These are phyloP conservation scores for Dicyrtoma fusca DNA, from an alignment of 2,888 invertebrate genomes.

Conservation along the genomic window DNA sequence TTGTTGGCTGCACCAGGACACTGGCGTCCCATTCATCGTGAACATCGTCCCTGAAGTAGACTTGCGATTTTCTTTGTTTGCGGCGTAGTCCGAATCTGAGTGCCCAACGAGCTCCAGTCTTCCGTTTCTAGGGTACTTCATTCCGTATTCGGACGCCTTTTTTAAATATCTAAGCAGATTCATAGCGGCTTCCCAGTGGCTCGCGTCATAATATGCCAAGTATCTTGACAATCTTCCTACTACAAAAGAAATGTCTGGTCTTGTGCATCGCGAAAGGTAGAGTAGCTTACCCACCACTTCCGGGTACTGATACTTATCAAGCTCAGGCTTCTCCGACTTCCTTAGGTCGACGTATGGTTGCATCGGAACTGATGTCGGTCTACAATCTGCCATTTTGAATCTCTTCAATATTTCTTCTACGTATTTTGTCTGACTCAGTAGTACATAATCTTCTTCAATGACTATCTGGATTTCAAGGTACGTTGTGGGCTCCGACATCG, in stretches of 20 bases:
- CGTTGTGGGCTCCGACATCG: neutral
- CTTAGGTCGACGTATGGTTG: neutral
- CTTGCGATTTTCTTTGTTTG: conserved; percentile 37
- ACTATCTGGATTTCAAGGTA: conserved; percentile 8
- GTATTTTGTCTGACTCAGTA: neutral
- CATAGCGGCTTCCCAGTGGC: conserved; percentile 49
- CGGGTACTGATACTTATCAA: conserved; percentile 48
- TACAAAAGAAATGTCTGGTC: conserved; percentile 51
- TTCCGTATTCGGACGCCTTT: conserved; percentile 28
- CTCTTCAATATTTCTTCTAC: neutral
- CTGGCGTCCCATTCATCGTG: conserved; percentile 25
- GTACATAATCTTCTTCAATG: neutral
- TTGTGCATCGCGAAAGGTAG: conserved; percentile 45
- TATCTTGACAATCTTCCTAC: conserved; percentile 44
- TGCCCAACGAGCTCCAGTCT: conserved; percentile 33
- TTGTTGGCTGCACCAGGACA: conserved; percentile 46
- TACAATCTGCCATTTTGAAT: conserved; percentile 12
- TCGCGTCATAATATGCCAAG: conserved; percentile 39
- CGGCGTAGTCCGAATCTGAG: conserved; percentile 49
- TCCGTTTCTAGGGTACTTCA: neutral
- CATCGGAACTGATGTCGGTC: neutral
- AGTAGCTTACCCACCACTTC: conserved; percentile 36
- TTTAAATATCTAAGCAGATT: conserved; percentile 44
- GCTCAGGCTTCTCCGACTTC: neutral
- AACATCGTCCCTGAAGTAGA: conserved; percentile 44